Evolutionary conservation across 2,113 vertebrate genomes (phyloP).

Genomic region (Echinops telfairi): DNA sequence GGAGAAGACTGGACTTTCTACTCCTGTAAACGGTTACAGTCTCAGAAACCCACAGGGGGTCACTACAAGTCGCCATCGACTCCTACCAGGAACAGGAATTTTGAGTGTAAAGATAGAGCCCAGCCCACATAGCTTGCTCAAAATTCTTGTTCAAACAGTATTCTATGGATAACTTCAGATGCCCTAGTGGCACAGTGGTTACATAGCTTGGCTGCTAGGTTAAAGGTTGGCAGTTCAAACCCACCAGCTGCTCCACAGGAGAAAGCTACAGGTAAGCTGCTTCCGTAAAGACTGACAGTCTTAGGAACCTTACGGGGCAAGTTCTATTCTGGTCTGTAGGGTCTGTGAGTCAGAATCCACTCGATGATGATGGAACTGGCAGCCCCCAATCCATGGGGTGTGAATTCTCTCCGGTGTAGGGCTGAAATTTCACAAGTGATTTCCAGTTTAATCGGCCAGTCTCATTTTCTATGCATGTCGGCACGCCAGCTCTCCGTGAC

Average conservation of each 20-base stretch:
- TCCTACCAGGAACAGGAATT: too few relatives aligned
- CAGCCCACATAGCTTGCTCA: too few relatives aligned
- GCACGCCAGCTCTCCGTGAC: background rate
- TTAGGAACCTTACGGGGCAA: background rate
- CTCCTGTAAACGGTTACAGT: too few relatives aligned
- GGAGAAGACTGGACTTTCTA: too few relatives aligned
- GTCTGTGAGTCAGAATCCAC: background rate
- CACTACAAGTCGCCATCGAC: too few relatives aligned
- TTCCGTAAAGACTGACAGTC: background rate
- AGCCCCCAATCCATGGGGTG: slow-evolving; percentile 34
- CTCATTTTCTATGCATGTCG: slow-evolving; percentile 39
- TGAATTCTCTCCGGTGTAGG: slow-evolving; percentile 6
- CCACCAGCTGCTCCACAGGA: background rate
- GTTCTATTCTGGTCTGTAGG: background rate
- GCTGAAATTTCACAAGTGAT: slow-evolving; percentile 51
- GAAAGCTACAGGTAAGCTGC: background rate
- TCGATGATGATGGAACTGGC: background rate
- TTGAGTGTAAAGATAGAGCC: too few relatives aligned
- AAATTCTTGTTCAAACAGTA: background rate
- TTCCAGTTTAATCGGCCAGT: slow-evolving; percentile 53
- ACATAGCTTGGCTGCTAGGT: background rate
- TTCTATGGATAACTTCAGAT: background rate
- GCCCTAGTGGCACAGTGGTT: background rate
- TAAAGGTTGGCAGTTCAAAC: background rate
- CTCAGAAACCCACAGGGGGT: too few relatives aligned